Percentiles rank a stretch among this genome's conserved stretches.
These are phyloP conservation scores for Linurgus olivaceus DNA, from an alignment of 2,797 vertebrate species.

Conservation along the genomic window DNA sequence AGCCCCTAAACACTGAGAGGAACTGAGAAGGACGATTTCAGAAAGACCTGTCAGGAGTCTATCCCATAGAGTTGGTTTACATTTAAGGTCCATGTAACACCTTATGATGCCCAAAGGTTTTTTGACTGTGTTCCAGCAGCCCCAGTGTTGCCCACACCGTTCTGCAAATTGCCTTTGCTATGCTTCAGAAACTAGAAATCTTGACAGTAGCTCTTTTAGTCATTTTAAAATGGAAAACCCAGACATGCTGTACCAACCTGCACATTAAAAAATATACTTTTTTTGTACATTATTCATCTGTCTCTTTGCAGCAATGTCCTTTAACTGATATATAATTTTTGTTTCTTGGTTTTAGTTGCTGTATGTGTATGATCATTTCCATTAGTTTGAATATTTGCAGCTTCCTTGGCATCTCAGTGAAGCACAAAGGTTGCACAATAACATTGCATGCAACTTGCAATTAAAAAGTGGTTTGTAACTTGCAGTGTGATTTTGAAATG, in stretches of 20 bases:
- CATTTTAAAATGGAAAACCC: not conserved
- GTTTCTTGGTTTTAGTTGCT: not conserved
- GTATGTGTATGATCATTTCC: not conserved
- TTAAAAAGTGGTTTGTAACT: slow-evolving; percentile 1
- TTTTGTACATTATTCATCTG: not conserved
- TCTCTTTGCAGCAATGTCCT: not conserved
- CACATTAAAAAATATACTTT: not conserved
- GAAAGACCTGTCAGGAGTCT: not conserved
- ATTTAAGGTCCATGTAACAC: not conserved
- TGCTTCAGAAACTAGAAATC: not conserved
- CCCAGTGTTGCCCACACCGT: not conserved
- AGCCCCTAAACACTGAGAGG: not conserved
- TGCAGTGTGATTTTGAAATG: not conserved
- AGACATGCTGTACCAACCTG: not conserved
- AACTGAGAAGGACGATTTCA: not conserved
- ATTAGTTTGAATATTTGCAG: not conserved
- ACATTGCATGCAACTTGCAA: not conserved
- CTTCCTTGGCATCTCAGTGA: not conserved
- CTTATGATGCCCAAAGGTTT: not conserved
- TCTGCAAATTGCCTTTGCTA: not conserved
- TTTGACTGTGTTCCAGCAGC: not conserved
- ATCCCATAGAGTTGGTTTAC: not conserved
- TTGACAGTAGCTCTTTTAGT: not conserved
- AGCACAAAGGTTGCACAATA: not conserved
- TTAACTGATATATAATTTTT: not conserved